Percentiles rank a stretch among this genome's conserved stretches.
phyloP scores from a whole-genome alignment of 2,888 invertebrate species.

The Gandaritis pyraliata region DNA sequence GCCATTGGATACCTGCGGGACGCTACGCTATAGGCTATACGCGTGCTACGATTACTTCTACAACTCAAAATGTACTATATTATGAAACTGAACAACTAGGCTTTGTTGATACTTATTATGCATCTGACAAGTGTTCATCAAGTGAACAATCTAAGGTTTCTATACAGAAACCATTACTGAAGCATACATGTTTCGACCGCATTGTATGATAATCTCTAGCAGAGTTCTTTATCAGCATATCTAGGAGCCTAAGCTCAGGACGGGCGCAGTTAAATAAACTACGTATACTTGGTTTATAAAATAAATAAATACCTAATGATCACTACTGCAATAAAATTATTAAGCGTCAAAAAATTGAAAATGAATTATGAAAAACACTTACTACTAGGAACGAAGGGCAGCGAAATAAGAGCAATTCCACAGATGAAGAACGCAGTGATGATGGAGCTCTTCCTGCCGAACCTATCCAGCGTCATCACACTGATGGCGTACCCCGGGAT shows the following conservation, averaged over 20 bases:
- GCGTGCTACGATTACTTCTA: slow-evolving; percentile 10
- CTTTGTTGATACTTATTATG: background rate
- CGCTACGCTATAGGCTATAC: slow-evolving; percentile 31
- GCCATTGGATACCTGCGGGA: slow-evolving; percentile 67
- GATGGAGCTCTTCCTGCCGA: slow-evolving; percentile 84
- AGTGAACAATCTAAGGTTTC: no score
- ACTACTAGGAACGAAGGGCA: slow-evolving; percentile 85
- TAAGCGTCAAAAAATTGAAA: no score
- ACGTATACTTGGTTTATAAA: no score
- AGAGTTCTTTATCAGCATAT: no score
- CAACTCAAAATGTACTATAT: background rate
- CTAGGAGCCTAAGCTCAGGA: no score
- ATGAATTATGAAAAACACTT: slow-evolving; percentile 45
- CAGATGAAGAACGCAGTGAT: slow-evolving; percentile 84
- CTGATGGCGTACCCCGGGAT: slow-evolving; percentile 87
- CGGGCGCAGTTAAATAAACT: no score
- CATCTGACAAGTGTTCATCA: no score
- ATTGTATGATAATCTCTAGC: no score
- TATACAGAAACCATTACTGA: no score
- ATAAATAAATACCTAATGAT: no score
- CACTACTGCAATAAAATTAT: no score
- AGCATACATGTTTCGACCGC: no score
- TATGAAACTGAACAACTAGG: background rate
- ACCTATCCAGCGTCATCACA: slow-evolving; percentile 82
- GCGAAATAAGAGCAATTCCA: slow-evolving; percentile 79